Evolutionary conservation across 1,140 invertebrate species (phyloP).

Genomic region (Pseudomyrmex concolor): DNA sequence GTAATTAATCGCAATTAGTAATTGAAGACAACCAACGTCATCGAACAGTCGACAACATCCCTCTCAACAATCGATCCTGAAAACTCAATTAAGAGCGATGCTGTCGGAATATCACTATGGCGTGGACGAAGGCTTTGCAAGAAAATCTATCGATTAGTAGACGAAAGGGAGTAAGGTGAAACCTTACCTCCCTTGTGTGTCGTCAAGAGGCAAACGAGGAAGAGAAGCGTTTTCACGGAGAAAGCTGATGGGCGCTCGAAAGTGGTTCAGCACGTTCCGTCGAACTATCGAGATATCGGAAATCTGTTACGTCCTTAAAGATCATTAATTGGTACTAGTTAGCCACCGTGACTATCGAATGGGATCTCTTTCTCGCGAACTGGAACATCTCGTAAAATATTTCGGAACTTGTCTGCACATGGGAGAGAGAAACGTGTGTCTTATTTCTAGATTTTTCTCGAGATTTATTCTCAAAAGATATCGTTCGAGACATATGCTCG

Average conservation of each 20-base stretch:
- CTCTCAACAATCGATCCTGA: conserved; percentile 22
- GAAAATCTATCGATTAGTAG: conserved; percentile 61
- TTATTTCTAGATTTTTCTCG: neutral
- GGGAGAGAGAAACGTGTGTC: neutral
- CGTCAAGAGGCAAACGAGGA: conserved; percentile 51
- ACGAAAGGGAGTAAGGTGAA: conserved; percentile 49
- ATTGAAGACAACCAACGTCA: neutral
- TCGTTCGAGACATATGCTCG: neutral
- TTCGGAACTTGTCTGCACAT: conserved; percentile 9
- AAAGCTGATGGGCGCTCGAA: conserved; percentile 50
- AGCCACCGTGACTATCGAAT: conserved; percentile 39
- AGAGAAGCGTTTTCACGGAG: conserved; percentile 46
- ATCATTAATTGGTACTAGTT: conserved; percentile 72
- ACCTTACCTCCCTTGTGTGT: conserved; percentile 38
- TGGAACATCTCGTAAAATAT: conserved; percentile 4
- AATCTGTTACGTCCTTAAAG: conserved; percentile 70
- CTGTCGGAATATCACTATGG: conserved; percentile 29
- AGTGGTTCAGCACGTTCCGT: conserved; percentile 58
- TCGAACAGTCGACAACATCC: neutral
- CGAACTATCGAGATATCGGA: conserved; percentile 73
- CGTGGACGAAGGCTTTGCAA: conserved; percentile 20
- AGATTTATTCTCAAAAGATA: neutral
- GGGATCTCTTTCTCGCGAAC: conserved; percentile 9
- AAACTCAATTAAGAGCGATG: conserved; percentile 54
- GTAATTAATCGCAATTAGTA: conserved; percentile 10